phyloP scores from a whole-genome alignment of 1,140 invertebrate genomes.

The Eriosoma lanigerum region DNA sequence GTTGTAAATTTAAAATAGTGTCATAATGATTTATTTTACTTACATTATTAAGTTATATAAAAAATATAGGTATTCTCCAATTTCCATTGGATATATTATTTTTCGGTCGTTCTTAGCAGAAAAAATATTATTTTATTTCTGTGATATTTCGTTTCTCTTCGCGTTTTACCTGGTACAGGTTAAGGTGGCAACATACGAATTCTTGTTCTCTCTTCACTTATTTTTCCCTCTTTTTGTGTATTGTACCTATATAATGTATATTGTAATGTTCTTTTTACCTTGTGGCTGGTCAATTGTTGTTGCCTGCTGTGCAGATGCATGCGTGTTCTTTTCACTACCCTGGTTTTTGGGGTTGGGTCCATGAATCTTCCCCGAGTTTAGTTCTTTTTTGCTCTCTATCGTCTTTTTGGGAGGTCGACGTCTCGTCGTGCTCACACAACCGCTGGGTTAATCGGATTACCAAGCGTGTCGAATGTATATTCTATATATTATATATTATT shows the following conservation, averaged over 20 bases:
- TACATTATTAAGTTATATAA: no score
- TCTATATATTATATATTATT: not conserved
- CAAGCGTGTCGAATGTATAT: slow-evolving; percentile 31
- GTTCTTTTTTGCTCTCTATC: slow-evolving; percentile 27
- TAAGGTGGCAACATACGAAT: slow-evolving; percentile 15
- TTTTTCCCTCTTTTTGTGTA: no score
- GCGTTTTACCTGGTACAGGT: not conserved
- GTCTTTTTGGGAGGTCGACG: slow-evolving; percentile 41
- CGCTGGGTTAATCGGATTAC: slow-evolving; percentile 35
- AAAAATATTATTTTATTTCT: not conserved
- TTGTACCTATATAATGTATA: not conserved
- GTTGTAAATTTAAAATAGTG: not conserved
- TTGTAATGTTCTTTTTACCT: slow-evolving; percentile 32
- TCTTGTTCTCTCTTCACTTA: slow-evolving; percentile 7
- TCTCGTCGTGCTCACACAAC: slow-evolving; percentile 9
- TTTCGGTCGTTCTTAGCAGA: not conserved
- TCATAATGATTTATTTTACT: no score
- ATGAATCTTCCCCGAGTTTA: slow-evolving; percentile 10
- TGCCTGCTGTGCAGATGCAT: slow-evolving; percentile 41
- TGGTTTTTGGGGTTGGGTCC: slow-evolving; percentile 13
- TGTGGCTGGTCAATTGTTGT: slow-evolving; percentile 32
- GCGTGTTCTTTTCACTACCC: slow-evolving; percentile 20
- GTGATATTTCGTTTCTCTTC: not conserved
- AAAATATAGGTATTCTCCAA: no score
- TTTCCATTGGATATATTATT: not conserved